Conservation (phyloP, 2,113 vertebrate species). For the Chloroceryle aenea region DNA sequence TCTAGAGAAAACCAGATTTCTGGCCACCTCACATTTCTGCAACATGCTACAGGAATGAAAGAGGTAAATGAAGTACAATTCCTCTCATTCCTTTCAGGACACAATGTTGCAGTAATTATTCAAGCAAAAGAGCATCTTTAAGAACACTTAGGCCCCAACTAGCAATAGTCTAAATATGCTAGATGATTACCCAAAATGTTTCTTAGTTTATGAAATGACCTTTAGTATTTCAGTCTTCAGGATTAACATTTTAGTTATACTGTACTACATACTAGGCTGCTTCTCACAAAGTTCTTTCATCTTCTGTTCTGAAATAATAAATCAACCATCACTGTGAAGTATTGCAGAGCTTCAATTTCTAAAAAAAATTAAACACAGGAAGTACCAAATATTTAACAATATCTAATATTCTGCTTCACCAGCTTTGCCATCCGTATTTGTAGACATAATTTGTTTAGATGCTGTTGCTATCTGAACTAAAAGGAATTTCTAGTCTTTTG, state of each 20-base stretch:
- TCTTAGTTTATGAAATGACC: background rate
- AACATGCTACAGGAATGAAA: background rate
- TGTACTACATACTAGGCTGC: background rate
- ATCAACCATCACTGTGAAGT: background rate
- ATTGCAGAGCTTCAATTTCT: background rate
- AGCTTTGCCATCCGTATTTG: background rate
- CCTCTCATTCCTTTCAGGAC: background rate
- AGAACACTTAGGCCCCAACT: background rate
- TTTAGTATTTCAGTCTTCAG: background rate
- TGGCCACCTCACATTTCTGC: background rate
- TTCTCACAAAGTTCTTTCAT: background rate
- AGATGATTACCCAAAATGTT: background rate
- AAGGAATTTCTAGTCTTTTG: background rate
- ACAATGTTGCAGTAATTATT: background rate
- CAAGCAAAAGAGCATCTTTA: background rate
- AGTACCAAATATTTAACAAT: background rate
- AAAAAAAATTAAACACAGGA: background rate
- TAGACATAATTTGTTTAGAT: background rate
- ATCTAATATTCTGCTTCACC: background rate
- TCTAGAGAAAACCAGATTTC: background rate
- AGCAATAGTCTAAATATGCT: background rate
- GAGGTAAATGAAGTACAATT: background rate
- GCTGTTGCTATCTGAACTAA: background rate
- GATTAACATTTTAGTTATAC: background rate
- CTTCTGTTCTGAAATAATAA: background rate